These are phyloP conservation scores for Mantis religiosa DNA, from an alignment of 2,888 invertebrate genomes.

Conservation along the genomic window DNA sequence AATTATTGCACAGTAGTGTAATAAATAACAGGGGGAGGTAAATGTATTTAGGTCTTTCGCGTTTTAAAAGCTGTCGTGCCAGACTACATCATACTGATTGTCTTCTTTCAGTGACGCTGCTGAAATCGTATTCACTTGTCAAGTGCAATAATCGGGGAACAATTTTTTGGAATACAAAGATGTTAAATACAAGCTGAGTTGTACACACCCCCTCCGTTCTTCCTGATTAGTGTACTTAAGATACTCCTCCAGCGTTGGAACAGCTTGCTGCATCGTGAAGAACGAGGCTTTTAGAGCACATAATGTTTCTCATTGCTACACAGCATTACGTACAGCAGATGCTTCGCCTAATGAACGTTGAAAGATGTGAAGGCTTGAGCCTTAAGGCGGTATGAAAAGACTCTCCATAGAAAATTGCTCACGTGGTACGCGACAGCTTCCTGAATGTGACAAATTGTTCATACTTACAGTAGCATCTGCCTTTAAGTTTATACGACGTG, in stretches of 20 bases:
- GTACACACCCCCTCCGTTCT: neutral
- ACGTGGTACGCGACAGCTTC: neutral
- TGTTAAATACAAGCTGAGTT: neutral
- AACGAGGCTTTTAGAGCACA: neutral
- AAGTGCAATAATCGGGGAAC: no score
- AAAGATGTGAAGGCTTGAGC: neutral
- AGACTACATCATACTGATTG: no score
- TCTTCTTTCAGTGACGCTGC: no score
- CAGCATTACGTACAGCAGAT: neutral
- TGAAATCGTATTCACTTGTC: no score
- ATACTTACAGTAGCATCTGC: neutral
- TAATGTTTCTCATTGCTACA: no score
- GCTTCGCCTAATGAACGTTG: neutral
- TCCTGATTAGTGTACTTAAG: neutral
- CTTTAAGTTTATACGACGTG: no score
- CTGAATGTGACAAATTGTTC: neutral
- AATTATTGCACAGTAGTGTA: no score
- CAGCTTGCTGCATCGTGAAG: neutral
- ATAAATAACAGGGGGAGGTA: no score
- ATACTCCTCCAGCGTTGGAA: neutral
- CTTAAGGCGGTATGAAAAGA: neutral
- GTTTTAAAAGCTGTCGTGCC: no score
- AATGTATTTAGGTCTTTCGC: no score
- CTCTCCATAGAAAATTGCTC: neutral
- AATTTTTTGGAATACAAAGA: no score